Conservation (phyloP, 2,113 vertebrate species). For the Marcusenius ussheri region DNA sequence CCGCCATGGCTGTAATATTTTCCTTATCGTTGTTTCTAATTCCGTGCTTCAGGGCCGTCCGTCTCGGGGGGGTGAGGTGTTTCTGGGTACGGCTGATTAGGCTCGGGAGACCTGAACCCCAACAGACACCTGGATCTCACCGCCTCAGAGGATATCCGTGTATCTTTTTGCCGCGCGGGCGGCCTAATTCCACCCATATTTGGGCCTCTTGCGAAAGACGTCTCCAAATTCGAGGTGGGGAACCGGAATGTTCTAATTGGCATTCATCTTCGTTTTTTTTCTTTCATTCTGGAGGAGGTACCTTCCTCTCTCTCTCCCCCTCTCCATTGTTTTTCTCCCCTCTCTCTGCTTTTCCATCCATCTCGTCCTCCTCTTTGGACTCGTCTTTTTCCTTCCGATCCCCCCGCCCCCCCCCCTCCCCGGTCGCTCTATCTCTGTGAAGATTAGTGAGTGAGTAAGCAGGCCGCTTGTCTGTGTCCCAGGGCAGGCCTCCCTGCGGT, state of each 20-base stretch:
- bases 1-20: not conserved
- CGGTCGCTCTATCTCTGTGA: not conserved
- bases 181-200: not conserved
- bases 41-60: not conserved
- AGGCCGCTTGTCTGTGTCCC: not conserved
- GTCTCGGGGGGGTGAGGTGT: not conserved
- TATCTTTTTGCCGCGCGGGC: not conserved
- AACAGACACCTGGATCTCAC: not conserved
- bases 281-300: not conserved
- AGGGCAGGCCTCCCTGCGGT: not conserved
- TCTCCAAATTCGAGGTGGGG: not conserved
- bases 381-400: not conserved
- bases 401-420: not conserved
- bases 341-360: not conserved
- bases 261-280: not conserved
- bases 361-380: not conserved
- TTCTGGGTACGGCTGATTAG: constrained; percentile 2
- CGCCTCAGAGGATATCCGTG: not conserved
- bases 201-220: not conserved
- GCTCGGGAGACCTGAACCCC: not conserved
- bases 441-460: constrained; percentile 7
- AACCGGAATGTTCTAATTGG: not conserved
- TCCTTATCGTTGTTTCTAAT: constrained; percentile 2
- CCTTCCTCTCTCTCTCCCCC: not conserved
- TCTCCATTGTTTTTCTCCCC: not conserved